phyloP scores from a whole-genome alignment of 2,113 vertebrate species.

The Microtus pennsylvanicus region DNA sequence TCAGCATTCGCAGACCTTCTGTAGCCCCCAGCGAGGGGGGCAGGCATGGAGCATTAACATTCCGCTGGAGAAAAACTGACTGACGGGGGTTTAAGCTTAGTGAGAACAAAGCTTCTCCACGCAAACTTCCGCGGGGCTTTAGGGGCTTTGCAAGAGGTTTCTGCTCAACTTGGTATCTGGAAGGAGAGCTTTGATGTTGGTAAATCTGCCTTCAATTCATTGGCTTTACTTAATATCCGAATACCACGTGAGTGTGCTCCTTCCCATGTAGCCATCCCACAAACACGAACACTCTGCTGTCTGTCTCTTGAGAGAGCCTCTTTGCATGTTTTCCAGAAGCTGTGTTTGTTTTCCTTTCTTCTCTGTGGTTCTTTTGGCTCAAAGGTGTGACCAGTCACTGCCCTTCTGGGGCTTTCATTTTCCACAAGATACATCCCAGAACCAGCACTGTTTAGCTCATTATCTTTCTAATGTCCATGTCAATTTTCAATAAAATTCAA shows the following conservation, averaged over 20 bases:
- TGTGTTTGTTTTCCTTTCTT: constrained; percentile 62
- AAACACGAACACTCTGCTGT: constrained; percentile 45
- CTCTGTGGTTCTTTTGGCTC: constrained; percentile 38
- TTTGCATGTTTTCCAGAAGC: constrained; percentile 73
- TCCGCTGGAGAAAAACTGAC: constrained; percentile 26
- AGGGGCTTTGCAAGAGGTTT: constrained; percentile 44
- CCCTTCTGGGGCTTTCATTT: constrained; percentile 45
- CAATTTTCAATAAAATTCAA: constrained; percentile 86
- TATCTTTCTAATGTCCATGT: constrained; percentile 84
- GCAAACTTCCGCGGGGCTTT: constrained; percentile 17
- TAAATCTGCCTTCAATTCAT: constrained; percentile 39
- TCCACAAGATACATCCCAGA: constrained; percentile 50
- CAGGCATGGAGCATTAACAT: constrained; percentile 39
- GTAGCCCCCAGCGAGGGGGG: constrained; percentile 49
- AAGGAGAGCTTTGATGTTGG: constrained; percentile 46
- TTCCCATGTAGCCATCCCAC: background rate
- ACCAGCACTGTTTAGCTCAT: constrained; percentile 78
- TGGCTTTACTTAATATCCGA: background rate
- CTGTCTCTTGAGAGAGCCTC: constrained; percentile 57
- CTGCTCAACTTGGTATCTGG: constrained; percentile 32
- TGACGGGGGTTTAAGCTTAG: constrained; percentile 34
- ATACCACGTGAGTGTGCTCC: constrained; percentile 17
- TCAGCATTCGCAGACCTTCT: constrained; percentile 51
- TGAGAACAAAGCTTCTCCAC: constrained; percentile 44
- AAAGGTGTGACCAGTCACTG: constrained; percentile 32